Evolutionary conservation across 2,113 vertebrate species (phyloP).

Genomic region (Seriola aureovittata): DNA sequence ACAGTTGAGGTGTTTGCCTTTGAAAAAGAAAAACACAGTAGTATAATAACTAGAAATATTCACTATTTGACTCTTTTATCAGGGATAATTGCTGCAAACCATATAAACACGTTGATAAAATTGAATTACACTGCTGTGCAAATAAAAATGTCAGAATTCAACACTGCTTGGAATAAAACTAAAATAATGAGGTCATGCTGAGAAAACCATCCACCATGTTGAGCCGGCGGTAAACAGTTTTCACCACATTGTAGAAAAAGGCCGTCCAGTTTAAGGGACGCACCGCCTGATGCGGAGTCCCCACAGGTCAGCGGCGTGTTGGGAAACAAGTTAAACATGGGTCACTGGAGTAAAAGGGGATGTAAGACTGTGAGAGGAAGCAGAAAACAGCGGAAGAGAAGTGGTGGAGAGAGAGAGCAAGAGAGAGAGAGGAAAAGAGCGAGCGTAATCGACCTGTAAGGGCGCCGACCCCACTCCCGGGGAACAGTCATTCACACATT

Average conservation of each 20-base stretch:
- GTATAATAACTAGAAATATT: not conserved
- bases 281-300: conserved; percentile 22
- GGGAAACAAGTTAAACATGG: conserved; percentile 52
- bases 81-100: not conserved
- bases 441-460: conserved; percentile 52
- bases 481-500: conserved; percentile 81
- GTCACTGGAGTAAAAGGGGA: conserved; percentile 35
- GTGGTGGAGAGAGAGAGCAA: not conserved
- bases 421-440: conserved; percentile 19
- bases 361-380: not conserved
- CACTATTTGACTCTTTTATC: not conserved
- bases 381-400: no score
- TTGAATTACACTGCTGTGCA: conserved; percentile 1
- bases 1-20: no score
- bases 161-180: conserved; percentile 21
- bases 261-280: not conserved
- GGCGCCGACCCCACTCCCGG: conserved; percentile 73
- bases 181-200: conserved; percentile 32
- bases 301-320: conserved; percentile 29
- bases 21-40: no score
- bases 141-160: conserved; percentile 22
- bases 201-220: not conserved
- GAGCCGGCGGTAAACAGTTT: conserved; percentile 43
- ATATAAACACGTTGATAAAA: not conserved
- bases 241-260: conserved; percentile 26